Evolutionary conservation across 2,113 vertebrate species (phyloP), one percentile per base, ranked within the genome.

Genomic region (Poeciliopsis turrubarensis): DNA sequence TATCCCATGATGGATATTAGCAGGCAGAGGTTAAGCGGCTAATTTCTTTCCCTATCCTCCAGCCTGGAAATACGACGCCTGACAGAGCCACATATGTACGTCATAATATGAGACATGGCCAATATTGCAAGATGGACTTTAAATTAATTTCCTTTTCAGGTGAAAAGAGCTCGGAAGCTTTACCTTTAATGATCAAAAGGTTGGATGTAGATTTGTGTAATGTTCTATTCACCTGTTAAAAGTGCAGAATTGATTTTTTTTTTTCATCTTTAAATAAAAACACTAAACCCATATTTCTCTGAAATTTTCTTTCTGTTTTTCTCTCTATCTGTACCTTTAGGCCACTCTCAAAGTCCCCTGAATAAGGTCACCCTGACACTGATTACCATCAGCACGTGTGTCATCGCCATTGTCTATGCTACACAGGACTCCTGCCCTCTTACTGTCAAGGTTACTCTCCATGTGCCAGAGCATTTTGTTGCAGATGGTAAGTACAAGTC

Each of bases 381-480:
- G 89, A 97, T 99, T 32, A 97, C 97, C 0, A 96, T 99, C 91
- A 99, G 96, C 90, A 97, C 97, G 77, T 99, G 98, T 82, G 63
- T 97, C 72, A 91, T 98, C 91, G 97, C 98, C n/a, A 94, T 99
- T 92, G 98, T 98, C 78, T 99, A 97, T 0, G 96, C 98, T 78
- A 96, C 95, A 8, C 97, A 99, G 92, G 94, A 97, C 30, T 95
- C 97, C 93, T 99, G 98, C 91, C 96, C 98, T 0, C 96, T 99
- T 80, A 96, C 95, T 0, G 98, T 99, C 93, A 99, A 98, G 94
- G 97, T 99, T 90, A 99, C 97, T 0, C 95, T 99, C 4, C 98
- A 99, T 0, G 98, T 99, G 44, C 98, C 98, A 0, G 98, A 99
- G 83, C 97, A 99, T 91, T 99, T 99, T 95, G 96, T 99, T 0